Evolutionary conservation across 2,888 invertebrate species (phyloP).

Genomic region (Ectemnius lituratus): DNA sequence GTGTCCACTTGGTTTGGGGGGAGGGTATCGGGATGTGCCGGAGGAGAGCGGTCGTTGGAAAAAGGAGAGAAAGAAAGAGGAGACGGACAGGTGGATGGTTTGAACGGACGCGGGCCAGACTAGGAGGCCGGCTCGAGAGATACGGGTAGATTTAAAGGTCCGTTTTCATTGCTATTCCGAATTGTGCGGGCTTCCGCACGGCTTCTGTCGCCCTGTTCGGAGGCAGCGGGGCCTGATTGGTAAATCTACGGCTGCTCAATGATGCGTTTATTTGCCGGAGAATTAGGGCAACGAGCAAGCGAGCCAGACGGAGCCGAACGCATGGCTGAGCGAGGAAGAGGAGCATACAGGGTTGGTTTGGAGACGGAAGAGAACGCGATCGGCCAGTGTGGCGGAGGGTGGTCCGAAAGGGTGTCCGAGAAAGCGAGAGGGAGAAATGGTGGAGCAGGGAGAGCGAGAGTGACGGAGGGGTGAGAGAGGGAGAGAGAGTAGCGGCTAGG

Average conservation of each 20-base stretch:
- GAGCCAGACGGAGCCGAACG: conserved; percentile 3
- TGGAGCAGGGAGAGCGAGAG: conserved; percentile 20
- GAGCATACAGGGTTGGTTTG: conserved; percentile 11
- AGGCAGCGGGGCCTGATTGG: conserved; percentile 65
- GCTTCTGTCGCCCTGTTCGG: conserved; percentile 60
- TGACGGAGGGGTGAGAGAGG: conserved; percentile 15
- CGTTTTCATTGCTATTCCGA: conserved; percentile 67
- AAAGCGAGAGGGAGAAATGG: conserved; percentile 2
- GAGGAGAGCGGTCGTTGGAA: neutral
- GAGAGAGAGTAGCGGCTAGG: neutral
- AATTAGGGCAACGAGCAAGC: conserved; percentile 63
- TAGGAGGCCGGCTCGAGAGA: conserved; percentile 21
- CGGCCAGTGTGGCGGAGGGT: too few species aligned
- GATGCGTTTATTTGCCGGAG: conserved; percentile 70
- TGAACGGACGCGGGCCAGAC: conserved; percentile 11
- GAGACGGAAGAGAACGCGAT: conserved; percentile 11
- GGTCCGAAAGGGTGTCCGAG: neutral
- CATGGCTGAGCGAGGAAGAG: conserved; percentile 34
- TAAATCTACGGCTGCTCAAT: conserved; percentile 70
- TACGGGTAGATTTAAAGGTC: conserved; percentile 56
- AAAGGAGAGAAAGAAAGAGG: conserved; percentile 1
- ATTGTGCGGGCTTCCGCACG: conserved; percentile 67
- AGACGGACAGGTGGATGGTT: conserved; percentile 12
- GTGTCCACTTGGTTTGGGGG: too few species aligned
- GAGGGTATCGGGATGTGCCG: too few species aligned